Evolutionary conservation across 2,888 invertebrate genomes (phyloP).

Genomic region (Leucophenga maculata): DNA sequence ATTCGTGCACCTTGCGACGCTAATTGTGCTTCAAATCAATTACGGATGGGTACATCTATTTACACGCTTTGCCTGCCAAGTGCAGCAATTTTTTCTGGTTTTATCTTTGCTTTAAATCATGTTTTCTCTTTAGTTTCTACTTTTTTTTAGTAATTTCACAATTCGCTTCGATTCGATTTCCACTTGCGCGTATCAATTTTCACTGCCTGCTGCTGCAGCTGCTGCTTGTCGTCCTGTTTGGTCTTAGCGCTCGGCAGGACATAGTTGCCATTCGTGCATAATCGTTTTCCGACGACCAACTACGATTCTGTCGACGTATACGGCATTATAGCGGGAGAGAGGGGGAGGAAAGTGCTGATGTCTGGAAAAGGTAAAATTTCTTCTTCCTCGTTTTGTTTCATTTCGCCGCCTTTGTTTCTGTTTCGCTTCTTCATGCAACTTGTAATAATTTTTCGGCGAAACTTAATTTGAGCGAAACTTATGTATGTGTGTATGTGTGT

Average conservation of each 20-base stretch:
- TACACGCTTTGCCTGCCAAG: not conserved
- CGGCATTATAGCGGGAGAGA: not conserved
- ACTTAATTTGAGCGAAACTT: constrained; percentile 59
- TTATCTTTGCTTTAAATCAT: constrained; percentile 4
- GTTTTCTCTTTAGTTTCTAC: not conserved
- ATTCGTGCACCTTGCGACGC: not conserved
- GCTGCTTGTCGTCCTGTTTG: constrained; percentile 10
- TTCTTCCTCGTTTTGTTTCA: constrained; percentile 8
- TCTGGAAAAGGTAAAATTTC: too few species aligned
- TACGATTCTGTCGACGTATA: not conserved
- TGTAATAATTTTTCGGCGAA: constrained; percentile 59
- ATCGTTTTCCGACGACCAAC: too few species aligned
- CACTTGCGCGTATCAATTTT: not conserved
- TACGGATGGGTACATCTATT: not conserved
- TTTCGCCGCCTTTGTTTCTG: constrained; percentile 24
- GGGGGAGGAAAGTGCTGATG: constrained; percentile 19
- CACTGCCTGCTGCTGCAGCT: constrained; percentile 3
- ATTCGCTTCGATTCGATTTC: too few species aligned
- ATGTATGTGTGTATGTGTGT: constrained; percentile 7
- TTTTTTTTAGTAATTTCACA: not conserved
- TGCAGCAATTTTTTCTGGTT: not conserved
- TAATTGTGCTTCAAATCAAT: not conserved
- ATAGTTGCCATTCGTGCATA: not conserved
- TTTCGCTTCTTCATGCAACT: constrained; percentile 35
- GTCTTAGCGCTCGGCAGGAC: not conserved